Evolutionary conservation across 2,113 vertebrate genomes (phyloP).

Genomic region (Tyrannus savana): DNA sequence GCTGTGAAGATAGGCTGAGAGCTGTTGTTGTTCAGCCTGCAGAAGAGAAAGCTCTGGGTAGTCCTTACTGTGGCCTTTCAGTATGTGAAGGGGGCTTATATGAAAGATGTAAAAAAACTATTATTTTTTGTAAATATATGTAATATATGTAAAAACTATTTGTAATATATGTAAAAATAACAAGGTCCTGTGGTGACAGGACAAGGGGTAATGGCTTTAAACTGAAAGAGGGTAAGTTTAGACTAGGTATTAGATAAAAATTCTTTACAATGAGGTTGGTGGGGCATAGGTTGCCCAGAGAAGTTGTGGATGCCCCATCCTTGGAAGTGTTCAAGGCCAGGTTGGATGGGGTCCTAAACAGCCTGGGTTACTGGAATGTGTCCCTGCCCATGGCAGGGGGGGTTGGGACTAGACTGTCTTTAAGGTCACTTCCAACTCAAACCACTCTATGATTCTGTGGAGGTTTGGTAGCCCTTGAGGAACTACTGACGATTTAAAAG

Average conservation of each 20-base stretch:
- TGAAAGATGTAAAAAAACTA: background rate
- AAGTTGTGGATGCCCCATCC: background rate
- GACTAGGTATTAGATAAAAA: background rate
- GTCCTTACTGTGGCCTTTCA: background rate
- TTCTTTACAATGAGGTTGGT: background rate
- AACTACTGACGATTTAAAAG: background rate
- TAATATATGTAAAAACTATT: too few relatives aligned
- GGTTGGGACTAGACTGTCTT: background rate
- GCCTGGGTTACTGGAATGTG: background rate
- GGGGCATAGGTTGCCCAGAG: background rate
- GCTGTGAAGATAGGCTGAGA: background rate
- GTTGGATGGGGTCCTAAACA: background rate
- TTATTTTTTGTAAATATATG: too few relatives aligned
- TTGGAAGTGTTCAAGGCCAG: background rate
- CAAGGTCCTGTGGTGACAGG: background rate
- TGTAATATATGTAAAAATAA: background rate
- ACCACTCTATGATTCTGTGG: background rate
- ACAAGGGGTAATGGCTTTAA: background rate
- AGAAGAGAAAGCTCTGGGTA: background rate
- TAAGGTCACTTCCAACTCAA: background rate
- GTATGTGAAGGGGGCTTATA: background rate
- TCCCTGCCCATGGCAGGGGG: background rate
- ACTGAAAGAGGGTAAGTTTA: background rate
- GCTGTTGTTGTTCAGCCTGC: background rate
- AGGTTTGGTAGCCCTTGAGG: background rate